Evolutionary conservation across 2,797 vertebrate genomes (phyloP), one percentile per base, ranked within the genome.

Genomic region (Anniella stebbinsi): DNA sequence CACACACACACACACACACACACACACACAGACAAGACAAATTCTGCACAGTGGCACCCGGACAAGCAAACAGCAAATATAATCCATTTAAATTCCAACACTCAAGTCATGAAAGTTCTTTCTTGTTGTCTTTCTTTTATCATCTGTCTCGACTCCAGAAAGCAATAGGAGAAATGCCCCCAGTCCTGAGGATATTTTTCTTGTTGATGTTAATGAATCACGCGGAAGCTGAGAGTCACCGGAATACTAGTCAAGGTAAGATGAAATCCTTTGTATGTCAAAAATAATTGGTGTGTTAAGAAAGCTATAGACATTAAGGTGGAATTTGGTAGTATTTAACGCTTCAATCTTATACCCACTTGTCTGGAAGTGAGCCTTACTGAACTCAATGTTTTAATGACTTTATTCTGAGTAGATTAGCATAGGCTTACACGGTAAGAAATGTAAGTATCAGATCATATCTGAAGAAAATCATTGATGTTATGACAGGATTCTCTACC

Each of bases 241-340:
- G 92, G 69, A 90, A 92, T 69, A 90, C 95, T n/a, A 88, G 67
- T 78, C 93, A 96, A 94, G 97, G 97, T 98, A 96, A 97, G 97
- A 95, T 78, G 41, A 45, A 87, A 51, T 77, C 1, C 67, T 1
- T 92, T 72, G 17, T 25, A 28, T 38, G 8, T 23, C 28, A 48
- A 23, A 30, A 72, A 21, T 48, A 2, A 69, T 90, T 41, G 66
- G 82, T 75, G n/a, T 45, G n/a, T 87, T 57, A 84, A 73, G 88
- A 51, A 89, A 87, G 12, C 36, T 86, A 10, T 15, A 0, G 48
- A 41, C 73, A 80, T 21, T 87, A 87, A 89, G 91, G 76, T 69
- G 84, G 38, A 25, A 69, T 84, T 33, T 28, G 41, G 30, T 77
- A 1, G 30, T 89, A 0, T 69, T 92, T n/a, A 63, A 63, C 54